Base-by-base conservation (phyloP, 2,888 invertebrate genomes). In the Tetramorium bicarinatum region DNA sequence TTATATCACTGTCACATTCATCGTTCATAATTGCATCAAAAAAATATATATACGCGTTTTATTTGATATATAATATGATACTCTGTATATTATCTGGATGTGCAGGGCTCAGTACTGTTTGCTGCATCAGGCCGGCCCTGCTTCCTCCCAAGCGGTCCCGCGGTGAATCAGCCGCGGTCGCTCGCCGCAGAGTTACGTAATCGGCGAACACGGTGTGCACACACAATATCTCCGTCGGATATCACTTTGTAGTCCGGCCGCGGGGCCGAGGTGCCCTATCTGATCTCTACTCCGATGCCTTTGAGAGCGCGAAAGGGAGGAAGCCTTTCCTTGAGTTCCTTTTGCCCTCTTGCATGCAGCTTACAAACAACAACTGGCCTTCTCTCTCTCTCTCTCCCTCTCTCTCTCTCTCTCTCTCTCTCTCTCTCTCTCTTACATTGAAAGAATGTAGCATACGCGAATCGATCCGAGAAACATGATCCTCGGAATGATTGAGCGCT, bases 171-270 rank as follows among this genome's bases (percentile, higher is more conserved):
- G 91, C 90, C 84, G 67, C 56, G 72, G 56, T 54, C 81, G 84
- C 38, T 85, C 79, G 89, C 88, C 84, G 87, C 84, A 85, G 82
- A 87, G 90, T 94, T 94, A 91, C 93, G 93, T 92, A 94, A 94
- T 93, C 93, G 91, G 88, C 90, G 89, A 92, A 92, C 92, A 91
- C 91, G 90, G 89, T 88, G 87, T 84, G 90, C 91, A 88, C 92
- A 89, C 89, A 90, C 90, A 90, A 89, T 89, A 93, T 94, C 93
- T 93, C 83, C 89, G 92, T 93, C 91, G 93, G 92, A 93, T 93
- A 93, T 93, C 93, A 92, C 94, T 94, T 94, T 94, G 94, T 94
- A 93, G 92, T 94, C 92, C 89, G 90, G 83, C 92, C 94, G 93
- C 91, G 87, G 88, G 88, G 82, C 87, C 90, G 89, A 91, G 91